Conservation (phyloP, 2,113 vertebrate genomes). For the Scartelaos histophorus region DNA sequence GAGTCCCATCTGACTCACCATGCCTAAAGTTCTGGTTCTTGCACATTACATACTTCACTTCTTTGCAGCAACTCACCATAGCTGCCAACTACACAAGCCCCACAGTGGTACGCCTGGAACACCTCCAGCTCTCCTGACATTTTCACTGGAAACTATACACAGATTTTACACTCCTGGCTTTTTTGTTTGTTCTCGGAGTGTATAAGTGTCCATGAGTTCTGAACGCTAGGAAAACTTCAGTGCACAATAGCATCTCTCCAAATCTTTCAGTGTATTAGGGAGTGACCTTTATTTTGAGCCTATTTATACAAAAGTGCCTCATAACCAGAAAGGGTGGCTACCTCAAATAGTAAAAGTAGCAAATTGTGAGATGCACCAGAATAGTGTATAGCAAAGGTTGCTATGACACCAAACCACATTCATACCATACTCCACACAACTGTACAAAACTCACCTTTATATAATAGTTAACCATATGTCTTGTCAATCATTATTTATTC, state of each 20-base stretch:
- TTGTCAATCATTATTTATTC: too few species aligned
- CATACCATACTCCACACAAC: too few species aligned
- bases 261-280: background rate
- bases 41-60: background rate
- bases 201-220: background rate
- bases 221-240: background rate
- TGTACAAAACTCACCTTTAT: too few species aligned
- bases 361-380: background rate
- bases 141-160: background rate
- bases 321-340: background rate
- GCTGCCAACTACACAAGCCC: background rate
- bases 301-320: background rate
- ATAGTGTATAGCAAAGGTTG: too few species aligned
- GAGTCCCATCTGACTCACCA: background rate
- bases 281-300: background rate
- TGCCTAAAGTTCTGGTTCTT: background rate
- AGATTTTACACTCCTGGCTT: background rate
- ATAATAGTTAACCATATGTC: too few species aligned
- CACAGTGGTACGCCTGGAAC: background rate
- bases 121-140: slow-evolving; percentile 4
- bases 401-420: too few species aligned
- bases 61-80: background rate
- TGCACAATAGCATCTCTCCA: background rate
- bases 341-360: too few species aligned
- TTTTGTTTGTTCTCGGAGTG: background rate